Conservation (phyloP, 2,113 vertebrate genomes). For the Marmota flaviventris region DNA sequence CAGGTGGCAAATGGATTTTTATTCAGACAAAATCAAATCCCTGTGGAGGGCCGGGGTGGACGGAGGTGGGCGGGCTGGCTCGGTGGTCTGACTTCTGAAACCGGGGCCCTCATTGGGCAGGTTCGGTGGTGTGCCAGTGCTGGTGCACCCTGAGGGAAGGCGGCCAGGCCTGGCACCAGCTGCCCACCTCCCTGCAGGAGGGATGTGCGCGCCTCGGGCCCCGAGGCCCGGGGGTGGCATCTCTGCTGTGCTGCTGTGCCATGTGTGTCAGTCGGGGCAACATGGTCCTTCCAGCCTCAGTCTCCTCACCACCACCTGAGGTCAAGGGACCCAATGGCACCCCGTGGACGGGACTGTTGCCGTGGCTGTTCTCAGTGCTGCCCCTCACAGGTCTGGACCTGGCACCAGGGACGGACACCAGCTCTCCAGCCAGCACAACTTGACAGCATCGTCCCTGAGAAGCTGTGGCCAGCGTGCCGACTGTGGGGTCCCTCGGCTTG, state of each 20-base stretch:
- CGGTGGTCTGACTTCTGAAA: accelerated
- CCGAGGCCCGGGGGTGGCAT: too few species aligned
- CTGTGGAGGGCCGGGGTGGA: neutral
- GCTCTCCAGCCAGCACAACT: neutral
- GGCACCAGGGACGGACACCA: neutral
- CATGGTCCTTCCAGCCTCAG: neutral
- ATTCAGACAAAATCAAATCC: neutral
- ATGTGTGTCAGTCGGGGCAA: neutral
- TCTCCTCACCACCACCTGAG: too few species aligned
- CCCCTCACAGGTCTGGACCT: neutral
- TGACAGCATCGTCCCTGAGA: too few species aligned
- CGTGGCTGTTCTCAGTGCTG: neutral
- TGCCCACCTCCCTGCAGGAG: too few species aligned
- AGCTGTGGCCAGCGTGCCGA: too few species aligned
- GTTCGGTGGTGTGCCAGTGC: neutral
- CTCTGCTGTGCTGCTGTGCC: neutral
- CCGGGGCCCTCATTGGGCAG: accelerated
- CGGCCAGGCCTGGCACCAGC: neutral
- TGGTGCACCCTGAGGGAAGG: neutral
- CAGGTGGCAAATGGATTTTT: conserved; percentile 59
- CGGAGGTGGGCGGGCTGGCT: neutral
- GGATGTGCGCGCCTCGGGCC: accelerated
- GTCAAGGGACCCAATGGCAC: neutral
- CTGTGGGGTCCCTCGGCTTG: too few species aligned
- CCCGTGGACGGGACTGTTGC: accelerated